Evolutionary conservation across 2,797 vertebrate species (phyloP), one percentile per base, ranked within the genome.

Genomic region (Enteromius viviparus): DNA sequence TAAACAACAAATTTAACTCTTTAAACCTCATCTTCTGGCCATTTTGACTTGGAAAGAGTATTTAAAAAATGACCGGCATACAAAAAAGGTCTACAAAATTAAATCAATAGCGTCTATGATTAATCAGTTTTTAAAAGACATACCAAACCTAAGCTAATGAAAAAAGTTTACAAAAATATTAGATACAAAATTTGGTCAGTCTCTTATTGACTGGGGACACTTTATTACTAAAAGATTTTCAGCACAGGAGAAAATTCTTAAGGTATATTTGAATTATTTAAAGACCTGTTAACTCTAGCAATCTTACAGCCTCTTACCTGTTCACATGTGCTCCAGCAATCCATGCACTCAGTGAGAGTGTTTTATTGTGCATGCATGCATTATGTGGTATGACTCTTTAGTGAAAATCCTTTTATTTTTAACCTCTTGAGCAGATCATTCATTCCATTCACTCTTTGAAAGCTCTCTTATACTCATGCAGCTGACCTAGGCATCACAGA

Each of bases 1-100:
- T 64, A 85, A 29, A 45, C 55, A 72, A 74, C 26, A 47, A 45
- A 40, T 17, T n/a, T 75, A 69, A 23, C 23, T 37, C 7, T 37
- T 79, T 40, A 23, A 80, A 55, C 6, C 58, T 14, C 6, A 23
- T 29, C 23, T 29, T 62, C 58, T 29, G 58, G 23, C 5, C 12
- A 29, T 62, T 29, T 14, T 62, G 12, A 62, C 12, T 23, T 23
- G 49, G 49, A 58, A 58, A 58, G 9, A 55, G 1, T 8, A n/a
- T 10, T 55, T 3, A 1, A 55, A 55, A 58, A n/a, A 14, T 26
- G 58, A 60, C 55, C 10, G 23, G 23, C 58, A 26, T 6, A 60
- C 23, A 14, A 29, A 26, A 21, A 58, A 26, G 11, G 58, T 62
- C 11, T 11, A 29, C 5, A 55, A n/a, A 21, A 10, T n/a, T 7